phyloP scores from a whole-genome alignment of 2,113 vertebrate genomes.

The Phalacrocorax pelagicus region DNA sequence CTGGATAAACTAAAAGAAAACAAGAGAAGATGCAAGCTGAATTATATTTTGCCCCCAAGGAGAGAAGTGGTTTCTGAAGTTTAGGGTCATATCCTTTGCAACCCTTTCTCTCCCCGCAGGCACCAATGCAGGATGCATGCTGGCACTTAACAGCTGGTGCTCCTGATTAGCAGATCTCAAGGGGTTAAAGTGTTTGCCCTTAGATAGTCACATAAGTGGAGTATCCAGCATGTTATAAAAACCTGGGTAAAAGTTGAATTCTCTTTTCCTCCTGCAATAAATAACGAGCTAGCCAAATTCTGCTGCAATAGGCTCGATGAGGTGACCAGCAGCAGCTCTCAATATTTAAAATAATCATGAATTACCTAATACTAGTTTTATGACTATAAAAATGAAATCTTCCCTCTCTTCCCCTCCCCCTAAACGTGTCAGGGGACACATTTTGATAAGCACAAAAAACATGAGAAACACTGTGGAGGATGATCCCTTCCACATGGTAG shows the following conservation, averaged over 20 bases:
- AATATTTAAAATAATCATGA: background rate
- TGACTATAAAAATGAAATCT: background rate
- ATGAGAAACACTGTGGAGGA: background rate
- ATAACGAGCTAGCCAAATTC: background rate
- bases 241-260: background rate
- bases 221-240: background rate
- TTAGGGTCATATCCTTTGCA: constrained; percentile 32
- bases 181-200: constrained; percentile 55
- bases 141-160: constrained; percentile 52
- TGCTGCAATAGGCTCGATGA: background rate
- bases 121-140: background rate
- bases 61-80: constrained; percentile 14
- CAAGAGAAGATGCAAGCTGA: constrained; percentile 5
- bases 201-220: background rate
- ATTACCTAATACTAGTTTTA: background rate
- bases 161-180: constrained; percentile 50
- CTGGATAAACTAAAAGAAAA: constrained; percentile 20
- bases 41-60: constrained; percentile 33
- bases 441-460: background rate
- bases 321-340: background rate
- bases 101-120: background rate
- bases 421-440: background rate
- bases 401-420: background rate
- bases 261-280: background rate
- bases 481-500: background rate